Conservation (phyloP, 53 echinoderm and acorn worm genomes). For the Antedon mediterranea region DNA sequence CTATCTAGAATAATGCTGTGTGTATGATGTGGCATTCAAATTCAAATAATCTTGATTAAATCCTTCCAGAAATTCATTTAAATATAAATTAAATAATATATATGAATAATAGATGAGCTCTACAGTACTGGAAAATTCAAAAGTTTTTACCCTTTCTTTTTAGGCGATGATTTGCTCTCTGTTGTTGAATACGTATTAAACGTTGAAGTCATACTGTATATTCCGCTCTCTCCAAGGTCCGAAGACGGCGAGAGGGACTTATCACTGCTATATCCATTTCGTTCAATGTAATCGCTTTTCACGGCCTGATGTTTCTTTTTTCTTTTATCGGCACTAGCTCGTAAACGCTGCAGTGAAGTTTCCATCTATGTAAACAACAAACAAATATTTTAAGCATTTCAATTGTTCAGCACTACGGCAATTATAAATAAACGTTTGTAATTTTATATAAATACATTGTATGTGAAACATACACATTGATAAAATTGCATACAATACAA, state of each 20-base stretch:
- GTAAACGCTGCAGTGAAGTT: not conserved
- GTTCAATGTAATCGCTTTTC: not conserved
- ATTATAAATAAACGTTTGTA: no score
- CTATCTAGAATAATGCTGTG: no score
- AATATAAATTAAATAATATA: no score
- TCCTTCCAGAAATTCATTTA: no score
- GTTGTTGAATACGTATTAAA: slow-evolving; percentile 41
- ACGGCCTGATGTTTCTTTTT: not conserved
- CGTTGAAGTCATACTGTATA: slow-evolving; percentile 60
- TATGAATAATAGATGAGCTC: no score
- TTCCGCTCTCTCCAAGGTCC: slow-evolving; percentile 62
- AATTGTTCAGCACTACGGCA: no score
- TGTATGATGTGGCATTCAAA: no score
- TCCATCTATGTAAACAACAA: not conserved
- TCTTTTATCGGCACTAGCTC: not conserved
- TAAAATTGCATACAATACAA: no score
- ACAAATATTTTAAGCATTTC: not conserved
- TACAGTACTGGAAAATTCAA: no score
- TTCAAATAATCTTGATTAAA: no score
- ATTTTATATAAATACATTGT: no score
- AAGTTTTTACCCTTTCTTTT: slow-evolving; percentile 58
- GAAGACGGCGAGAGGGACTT: slow-evolving; percentile 19
- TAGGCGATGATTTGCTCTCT: slow-evolving; percentile 20
- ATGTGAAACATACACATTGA: no score
- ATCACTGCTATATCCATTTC: slow-evolving; percentile 11